Evolutionary conservation across 2,797 vertebrate species (phyloP).

Genomic region (Busarellus nigricollis): DNA sequence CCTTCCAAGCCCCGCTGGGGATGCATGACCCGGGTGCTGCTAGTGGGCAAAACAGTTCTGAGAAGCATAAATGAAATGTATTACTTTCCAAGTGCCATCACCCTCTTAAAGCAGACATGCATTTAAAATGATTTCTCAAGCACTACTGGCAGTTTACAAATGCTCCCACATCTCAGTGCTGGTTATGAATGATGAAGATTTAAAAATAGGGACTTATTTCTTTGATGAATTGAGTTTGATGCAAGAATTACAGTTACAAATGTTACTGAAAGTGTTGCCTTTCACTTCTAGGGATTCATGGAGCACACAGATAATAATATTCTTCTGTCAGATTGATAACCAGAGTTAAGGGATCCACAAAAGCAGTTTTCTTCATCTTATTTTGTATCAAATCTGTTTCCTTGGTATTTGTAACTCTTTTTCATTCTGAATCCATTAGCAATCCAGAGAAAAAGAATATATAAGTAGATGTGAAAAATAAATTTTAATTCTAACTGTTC

Average conservation of each 20-base stretch:
- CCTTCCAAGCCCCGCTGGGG: neutral
- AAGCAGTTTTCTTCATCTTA: neutral
- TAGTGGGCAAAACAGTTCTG: neutral
- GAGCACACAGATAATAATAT: neutral
- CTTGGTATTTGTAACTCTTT: neutral
- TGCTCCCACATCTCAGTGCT: neutral
- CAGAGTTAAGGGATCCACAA: neutral
- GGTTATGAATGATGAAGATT: neutral
- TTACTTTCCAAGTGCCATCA: neutral
- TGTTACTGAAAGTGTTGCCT: neutral
- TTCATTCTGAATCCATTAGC: neutral
- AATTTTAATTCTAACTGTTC: neutral
- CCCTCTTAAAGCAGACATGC: neutral
- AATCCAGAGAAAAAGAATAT: neutral
- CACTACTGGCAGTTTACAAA: neutral
- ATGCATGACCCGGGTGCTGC: neutral
- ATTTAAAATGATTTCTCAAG: neutral
- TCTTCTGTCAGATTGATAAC: neutral
- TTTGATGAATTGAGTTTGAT: neutral
- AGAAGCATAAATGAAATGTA: neutral
- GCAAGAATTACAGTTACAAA: neutral
- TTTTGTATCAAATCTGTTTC: neutral
- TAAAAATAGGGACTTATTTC: neutral
- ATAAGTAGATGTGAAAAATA: neutral
- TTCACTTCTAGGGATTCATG: neutral